Conservation (phyloP, 2,113 vertebrate genomes). For the Menidia beryllina region DNA sequence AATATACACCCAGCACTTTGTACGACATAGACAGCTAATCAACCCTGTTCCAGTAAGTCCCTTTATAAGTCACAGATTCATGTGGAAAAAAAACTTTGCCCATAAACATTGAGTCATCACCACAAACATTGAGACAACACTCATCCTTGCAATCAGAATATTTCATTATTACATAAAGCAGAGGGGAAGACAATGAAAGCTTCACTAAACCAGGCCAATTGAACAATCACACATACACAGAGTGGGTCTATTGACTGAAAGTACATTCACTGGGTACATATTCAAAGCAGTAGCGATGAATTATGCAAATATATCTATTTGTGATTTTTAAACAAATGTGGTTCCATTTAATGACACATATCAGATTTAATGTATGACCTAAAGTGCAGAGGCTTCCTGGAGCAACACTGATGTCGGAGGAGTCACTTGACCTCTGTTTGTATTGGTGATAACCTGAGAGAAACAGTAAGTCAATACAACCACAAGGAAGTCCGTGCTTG, state of each 20-base stretch:
- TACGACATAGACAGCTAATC: too few relatives aligned
- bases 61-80: too few relatives aligned
- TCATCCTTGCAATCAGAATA: too few relatives aligned
- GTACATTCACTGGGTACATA: background rate
- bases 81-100: too few relatives aligned
- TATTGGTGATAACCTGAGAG: background rate
- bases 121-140: too few relatives aligned
- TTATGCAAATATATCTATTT: slow-evolving; percentile 7
- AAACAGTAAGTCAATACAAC: background rate
- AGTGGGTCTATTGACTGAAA: background rate
- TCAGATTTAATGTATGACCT: background rate
- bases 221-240: background rate
- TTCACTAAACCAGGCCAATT: too few relatives aligned
- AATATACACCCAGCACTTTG: too few relatives aligned
- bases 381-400: background rate
- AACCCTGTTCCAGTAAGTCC: too few relatives aligned
- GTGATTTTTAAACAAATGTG: background rate
- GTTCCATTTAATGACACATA: background rate
- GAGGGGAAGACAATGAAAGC: too few relatives aligned
- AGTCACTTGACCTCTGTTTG: slow-evolving; percentile 8
- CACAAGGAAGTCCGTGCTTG: background rate
- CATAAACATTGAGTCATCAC: too few relatives aligned
- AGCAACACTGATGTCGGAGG: background rate
- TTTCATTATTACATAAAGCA: too few relatives aligned
- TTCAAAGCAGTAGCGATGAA: slow-evolving; percentile 9